Base-by-base conservation (phyloP, 1,140 invertebrate genomes). In the Rhagoletis zephyria region DNA sequence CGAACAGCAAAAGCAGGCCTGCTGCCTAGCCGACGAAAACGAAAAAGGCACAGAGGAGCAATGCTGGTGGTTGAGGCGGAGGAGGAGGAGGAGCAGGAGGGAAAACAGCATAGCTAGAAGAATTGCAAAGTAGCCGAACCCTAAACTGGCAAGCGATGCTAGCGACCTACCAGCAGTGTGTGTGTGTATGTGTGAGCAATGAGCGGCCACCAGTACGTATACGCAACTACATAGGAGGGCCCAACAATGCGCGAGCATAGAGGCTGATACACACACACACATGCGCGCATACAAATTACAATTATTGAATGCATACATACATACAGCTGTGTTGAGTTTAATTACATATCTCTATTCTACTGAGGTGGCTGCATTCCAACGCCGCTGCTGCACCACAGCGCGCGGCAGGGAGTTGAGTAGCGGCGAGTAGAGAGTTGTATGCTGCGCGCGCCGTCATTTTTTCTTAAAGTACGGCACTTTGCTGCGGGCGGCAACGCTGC, bases 281-380 rank as follows among this genome's bases (percentile, higher is more conserved):
- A 77, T 16, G 12, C 70, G 30, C 3, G 16, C 45, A 51, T 77
- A 77, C 30, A 14, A 40, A 56, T 56, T 56, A 19, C 3, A 56
- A 56, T 56, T 56, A 77, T 81, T n/a, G 10, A 67, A 19, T 6
- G 16, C 30, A 3, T 6, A 40, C 30, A 67, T 30, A 40, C 64
- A 67, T 40, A 63, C 12, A 60, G 30, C 42, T 67, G 6, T 3
- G 67, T 12, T 14, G 67, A 45, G 40, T 48, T 74, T 10, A 74
- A 74, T 74, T 74, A n/a, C n/a, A n/a, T n/a, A 45, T 74, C 40
- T 74, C 14, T 48, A 74, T 14, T 74, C 42, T 74, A 14, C 40
- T 45, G 16, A 74, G 12, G 45, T 56, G 42, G 67, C 45, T 74
- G 40, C 16, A 40, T 9, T n/a, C 61, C 61, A 63, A 40, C 67